Evolutionary conservation across 2,888 invertebrate species (phyloP).

Genomic region (Spilarctia lutea): DNA sequence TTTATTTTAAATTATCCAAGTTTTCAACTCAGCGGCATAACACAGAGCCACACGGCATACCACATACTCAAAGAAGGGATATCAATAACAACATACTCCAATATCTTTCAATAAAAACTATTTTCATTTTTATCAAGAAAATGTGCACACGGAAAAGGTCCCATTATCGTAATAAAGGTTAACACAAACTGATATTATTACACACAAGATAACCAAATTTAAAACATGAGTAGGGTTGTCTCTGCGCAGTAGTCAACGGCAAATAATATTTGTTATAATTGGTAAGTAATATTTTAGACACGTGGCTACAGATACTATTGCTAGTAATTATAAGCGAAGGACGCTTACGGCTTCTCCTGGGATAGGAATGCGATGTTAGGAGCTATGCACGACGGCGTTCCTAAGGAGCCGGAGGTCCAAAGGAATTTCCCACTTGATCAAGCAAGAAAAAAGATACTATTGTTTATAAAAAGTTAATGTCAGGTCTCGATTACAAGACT

Average conservation of each 20-base stretch:
- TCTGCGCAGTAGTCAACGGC: too few species aligned
- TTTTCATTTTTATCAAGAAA: slow-evolving; percentile 1
- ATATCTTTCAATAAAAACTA: background rate
- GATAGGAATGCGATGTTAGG: too few species aligned
- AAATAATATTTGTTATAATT: background rate
- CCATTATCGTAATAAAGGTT: background rate
- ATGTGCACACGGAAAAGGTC: slow-evolving; percentile 2
- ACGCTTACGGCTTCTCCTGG: too few species aligned
- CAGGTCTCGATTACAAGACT: too few species aligned
- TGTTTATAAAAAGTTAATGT: background rate
- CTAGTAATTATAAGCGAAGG: too few species aligned
- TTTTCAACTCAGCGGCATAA: background rate
- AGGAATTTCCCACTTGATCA: too few species aligned
- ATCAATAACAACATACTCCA: background rate
- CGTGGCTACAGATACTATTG: too few species aligned
- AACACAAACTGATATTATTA: background rate
- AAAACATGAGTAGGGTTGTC: background rate
- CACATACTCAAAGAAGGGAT: background rate
- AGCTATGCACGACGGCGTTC: too few species aligned
- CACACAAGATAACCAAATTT: background rate
- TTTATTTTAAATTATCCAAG: too few species aligned
- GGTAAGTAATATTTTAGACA: background rate
- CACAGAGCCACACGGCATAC: background rate
- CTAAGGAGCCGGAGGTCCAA: too few species aligned
- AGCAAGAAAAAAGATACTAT: background rate